Percentiles rank a stretch among this genome's conserved stretches.
phyloP scores from a whole-genome alignment of 2,797 vertebrate species.

The Dendrocincla fuliginosa region DNA sequence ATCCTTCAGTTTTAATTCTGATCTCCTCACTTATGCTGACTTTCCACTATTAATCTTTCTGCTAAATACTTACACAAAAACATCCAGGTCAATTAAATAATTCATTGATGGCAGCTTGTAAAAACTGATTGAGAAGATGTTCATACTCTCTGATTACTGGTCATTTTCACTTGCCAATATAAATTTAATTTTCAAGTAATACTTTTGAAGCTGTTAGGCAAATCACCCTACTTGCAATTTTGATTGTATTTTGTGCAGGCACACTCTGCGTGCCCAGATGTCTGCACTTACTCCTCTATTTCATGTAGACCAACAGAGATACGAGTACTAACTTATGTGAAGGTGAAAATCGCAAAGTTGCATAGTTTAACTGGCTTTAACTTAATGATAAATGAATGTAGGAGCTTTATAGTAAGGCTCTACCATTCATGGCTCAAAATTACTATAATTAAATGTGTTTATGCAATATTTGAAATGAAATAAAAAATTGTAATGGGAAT shows the following conservation, averaged over 20 bases:
- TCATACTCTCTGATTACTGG: not conserved
- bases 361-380: not conserved
- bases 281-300: not conserved
- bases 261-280: not conserved
- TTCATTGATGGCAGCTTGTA: not conserved
- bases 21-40: not conserved
- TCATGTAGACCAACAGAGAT: not conserved
- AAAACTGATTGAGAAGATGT: not conserved
- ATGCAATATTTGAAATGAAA: slow-evolving; percentile 38
- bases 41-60: slow-evolving; percentile 16
- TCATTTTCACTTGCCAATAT: slow-evolving; percentile 43
- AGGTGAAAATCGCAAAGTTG: not conserved
- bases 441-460: slow-evolving; percentile 45
- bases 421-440: not conserved
- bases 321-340: not conserved
- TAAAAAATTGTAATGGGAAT: not conserved
- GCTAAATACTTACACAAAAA: slow-evolving; percentile 30
- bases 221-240: not conserved
- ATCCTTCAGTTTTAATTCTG: not conserved
- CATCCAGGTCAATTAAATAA: slow-evolving; percentile 34
- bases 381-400: slow-evolving; percentile 19
- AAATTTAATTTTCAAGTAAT: slow-evolving; percentile 54
- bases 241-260: not conserved
- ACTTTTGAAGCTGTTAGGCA: not conserved
- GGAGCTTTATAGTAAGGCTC: slow-evolving; percentile 10